phyloP scores from a whole-genome alignment of 2,113 vertebrate genomes.

The Ramphastos sulfuratus region DNA sequence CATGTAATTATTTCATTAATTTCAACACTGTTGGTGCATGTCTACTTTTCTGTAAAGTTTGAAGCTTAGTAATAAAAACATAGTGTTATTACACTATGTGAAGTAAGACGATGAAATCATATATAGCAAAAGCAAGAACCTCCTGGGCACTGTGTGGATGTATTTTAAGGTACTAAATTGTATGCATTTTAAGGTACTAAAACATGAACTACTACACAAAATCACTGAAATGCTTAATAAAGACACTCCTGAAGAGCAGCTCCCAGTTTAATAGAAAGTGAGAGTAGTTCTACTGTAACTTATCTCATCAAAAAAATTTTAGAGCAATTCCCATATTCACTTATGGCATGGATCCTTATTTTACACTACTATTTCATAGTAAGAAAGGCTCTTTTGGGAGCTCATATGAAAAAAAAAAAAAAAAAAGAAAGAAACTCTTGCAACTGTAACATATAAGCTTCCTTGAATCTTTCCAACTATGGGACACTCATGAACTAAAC shows the following conservation, averaged over 20 bases:
- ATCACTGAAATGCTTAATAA: neutral
- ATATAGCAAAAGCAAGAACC: neutral
- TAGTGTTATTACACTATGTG: neutral
- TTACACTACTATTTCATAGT: neutral
- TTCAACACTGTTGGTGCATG: neutral
- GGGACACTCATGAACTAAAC: neutral
- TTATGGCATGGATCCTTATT: neutral
- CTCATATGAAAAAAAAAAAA: neutral
- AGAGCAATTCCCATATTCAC: neutral
- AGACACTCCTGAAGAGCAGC: accelerated
- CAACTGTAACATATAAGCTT: neutral
- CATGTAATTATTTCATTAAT: neutral
- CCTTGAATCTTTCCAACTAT: neutral
- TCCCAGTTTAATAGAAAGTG: neutral
- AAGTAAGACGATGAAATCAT: neutral
- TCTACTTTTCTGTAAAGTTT: neutral
- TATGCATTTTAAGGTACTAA: neutral
- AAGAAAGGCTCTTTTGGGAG: neutral
- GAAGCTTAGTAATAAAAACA: neutral
- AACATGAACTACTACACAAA: neutral
- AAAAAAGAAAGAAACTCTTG: neutral
- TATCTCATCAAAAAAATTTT: neutral
- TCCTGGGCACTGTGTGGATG: neutral
- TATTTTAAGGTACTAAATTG: neutral
- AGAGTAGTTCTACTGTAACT: neutral